phyloP scores from a whole-genome alignment of 2,797 vertebrate genomes.

The Ptychadena robeensis region DNA sequence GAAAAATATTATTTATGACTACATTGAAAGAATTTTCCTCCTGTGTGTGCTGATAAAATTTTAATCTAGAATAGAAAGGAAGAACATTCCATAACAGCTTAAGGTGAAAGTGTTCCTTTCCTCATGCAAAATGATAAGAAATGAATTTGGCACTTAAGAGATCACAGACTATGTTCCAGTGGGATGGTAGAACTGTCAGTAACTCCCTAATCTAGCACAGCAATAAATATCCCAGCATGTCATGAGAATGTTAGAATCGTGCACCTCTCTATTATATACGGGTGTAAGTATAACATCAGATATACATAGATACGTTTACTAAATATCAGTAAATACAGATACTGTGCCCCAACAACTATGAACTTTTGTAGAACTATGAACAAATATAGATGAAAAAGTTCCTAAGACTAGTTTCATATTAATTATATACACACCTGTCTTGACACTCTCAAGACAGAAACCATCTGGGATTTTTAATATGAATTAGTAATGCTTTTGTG shows the following conservation, averaged over 20 bases:
- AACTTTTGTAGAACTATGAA: too few relatives aligned
- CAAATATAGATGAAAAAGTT: background rate
- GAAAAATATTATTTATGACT: conserved; percentile 41
- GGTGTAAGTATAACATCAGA: background rate
- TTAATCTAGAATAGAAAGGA: conserved; percentile 62
- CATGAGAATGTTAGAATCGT: background rate
- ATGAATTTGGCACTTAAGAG: conserved; percentile 54
- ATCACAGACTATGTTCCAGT: conserved; percentile 49
- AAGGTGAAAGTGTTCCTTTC: conserved; percentile 68
- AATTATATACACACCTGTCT: too few relatives aligned
- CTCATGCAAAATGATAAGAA: conserved; percentile 58
- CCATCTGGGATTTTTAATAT: too few relatives aligned
- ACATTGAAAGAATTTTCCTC: conserved; percentile 19
- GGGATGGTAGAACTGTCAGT: conserved; percentile 13
- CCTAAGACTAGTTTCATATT: background rate
- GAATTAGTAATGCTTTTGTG: too few relatives aligned
- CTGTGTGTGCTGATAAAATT: conserved; percentile 59
- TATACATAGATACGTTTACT: background rate
- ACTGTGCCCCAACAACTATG: background rate
- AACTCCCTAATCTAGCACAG: conserved; percentile 12
- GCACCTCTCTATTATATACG: background rate
- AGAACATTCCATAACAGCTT: conserved; percentile 66
- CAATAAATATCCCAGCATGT: conserved; percentile 37
- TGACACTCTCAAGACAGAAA: too few relatives aligned
- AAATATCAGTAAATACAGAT: background rate